Base-by-base conservation (phyloP, 2,888 invertebrate genomes). In the Aleiodes leptofemur region DNA sequence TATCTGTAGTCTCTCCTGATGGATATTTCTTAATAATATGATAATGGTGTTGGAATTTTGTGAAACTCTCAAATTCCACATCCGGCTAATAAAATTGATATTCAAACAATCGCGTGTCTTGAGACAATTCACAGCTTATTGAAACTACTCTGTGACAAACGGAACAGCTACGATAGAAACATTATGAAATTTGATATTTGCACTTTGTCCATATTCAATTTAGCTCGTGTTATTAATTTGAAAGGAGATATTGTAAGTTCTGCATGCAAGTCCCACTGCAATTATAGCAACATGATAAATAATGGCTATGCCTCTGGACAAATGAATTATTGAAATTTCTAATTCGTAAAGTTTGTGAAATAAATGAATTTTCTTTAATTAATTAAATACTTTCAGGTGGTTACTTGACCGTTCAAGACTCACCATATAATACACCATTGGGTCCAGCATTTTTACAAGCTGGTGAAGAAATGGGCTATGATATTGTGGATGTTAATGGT, bases 381-480 rank as follows among this genome's bases (percentile, higher is more conserved):
- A n/a, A 34, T 59, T 3, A 9, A 31, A 43, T 69, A 68, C 77
- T 90, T 91, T 64, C 90, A 94, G 95, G 95, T 38, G 96, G 96
- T 7, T 95, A 94, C 83, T 90, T 94, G 76, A 95, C 96, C 0
- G 93, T 96, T 0, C 95, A 95, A 90, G 95, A 96, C 83, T 90
- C 93, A 0, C 95, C 95, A 0, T 96, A 94, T 90, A 93, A 94
- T 85, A 96, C 96, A 0, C 97, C 97, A 0, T 89, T 97, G 51
- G 96, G 96, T 0, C 92, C 94, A 0, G 96, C 96, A 0, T 96
- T 97, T 83, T 90, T 97, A 0, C 95, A 97, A 91, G 97, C 96
- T 0, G 97, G 95, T n/a, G 94, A 96, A 87, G 97, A 97, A 89
- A 95, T 96, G 95, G 97, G 97, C 31, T 97, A 97, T 90, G 95